A percentile compares a stretch with the other conserved stretches of the same genome.
Evolutionary conservation across 1,140 invertebrate species (phyloP).

Genomic region (Cydia pomonella): DNA sequence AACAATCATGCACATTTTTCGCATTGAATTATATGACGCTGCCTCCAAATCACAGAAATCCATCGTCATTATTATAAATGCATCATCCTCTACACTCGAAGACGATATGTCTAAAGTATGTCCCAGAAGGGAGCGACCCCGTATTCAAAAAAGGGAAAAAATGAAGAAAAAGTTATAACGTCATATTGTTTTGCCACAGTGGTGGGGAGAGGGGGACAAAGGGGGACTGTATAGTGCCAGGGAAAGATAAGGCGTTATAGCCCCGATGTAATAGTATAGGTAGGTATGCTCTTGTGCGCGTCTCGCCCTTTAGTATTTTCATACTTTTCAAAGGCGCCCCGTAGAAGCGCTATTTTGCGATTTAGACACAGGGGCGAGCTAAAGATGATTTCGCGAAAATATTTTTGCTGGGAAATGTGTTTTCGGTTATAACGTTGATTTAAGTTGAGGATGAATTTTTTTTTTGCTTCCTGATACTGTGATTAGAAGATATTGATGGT

Average conservation of each 20-base stretch:
- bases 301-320: constrained; percentile 53
- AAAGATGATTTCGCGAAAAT: constrained; percentile 31
- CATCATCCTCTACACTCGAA: constrained; percentile 53
- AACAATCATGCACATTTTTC: neutral
- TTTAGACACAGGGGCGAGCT: constrained; percentile 23
- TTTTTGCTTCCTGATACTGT: neutral
- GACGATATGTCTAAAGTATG: constrained; percentile 61
- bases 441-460: neutral
- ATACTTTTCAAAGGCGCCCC: constrained; percentile 54
- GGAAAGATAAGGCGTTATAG: constrained; percentile 71
- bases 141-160: constrained; percentile 77
- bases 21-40: neutral
- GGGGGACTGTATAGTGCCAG: constrained; percentile 64
- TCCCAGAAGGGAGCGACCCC: constrained; percentile 62
- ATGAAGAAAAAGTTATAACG: constrained; percentile 78
- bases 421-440: neutral
- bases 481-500: neutral
- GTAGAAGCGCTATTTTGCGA: constrained; percentile 28
- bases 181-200: constrained; percentile 78
- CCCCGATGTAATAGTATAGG: constrained; percentile 58
- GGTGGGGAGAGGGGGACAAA: constrained; percentile 45
- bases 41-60: neutral
- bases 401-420: constrained; percentile 17
- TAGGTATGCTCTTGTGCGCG: constrained; percentile 58
- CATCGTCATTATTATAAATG: constrained; percentile 37